Base-by-base conservation (phyloP, 1,140 invertebrate genomes). In the Trissolcus basalis region DNA sequence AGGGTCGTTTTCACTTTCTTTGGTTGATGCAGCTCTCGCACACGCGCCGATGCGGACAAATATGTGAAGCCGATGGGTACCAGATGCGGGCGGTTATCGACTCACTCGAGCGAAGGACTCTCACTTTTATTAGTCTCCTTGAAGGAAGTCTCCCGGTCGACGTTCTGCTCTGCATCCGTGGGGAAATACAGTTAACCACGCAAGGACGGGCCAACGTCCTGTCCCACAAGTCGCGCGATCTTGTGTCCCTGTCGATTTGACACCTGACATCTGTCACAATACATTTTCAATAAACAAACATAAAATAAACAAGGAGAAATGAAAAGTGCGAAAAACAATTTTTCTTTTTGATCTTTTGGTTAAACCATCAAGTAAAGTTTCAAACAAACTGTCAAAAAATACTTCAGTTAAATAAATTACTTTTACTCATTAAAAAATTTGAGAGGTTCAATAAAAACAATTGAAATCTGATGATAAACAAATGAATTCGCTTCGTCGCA, bases 61-160 rank as follows among this genome's bases (percentile, higher is more conserved):
- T 78, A 73, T 75, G 60, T 75, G 64, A 68, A 69, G 59, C 33
- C 73, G 47, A 73, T 56, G 55, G 72, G 55, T 79, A 75, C 72
- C 51, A 72, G 77, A 76, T 56, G 73, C 70, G 77, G 73, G 73
- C 70, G 77, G 77, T 81, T 80, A 78, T 80, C 73, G 79, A 79
- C 79, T 74, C 73, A 59, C 71, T 75, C 70, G 69, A 71, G 61
- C 80, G 81, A 86, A 85, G 81, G 81, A 85, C 85, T 85, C 81
- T 86, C 83, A 85, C 84, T 86, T 86, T 86, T 83, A 82, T 85
- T 78, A 79, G 79, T 82, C 81, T 84, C 82, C 82, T 85, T 84
- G 81, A 84, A 85, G 81, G 82, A 85, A 84, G 79, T 85, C 79
- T 77, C 71, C 76, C 80, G 83, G 81, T 81, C 76, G 74, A 80